Conservation (phyloP, 2,888 invertebrate genomes). For the Yponomeuta malinellus region DNA sequence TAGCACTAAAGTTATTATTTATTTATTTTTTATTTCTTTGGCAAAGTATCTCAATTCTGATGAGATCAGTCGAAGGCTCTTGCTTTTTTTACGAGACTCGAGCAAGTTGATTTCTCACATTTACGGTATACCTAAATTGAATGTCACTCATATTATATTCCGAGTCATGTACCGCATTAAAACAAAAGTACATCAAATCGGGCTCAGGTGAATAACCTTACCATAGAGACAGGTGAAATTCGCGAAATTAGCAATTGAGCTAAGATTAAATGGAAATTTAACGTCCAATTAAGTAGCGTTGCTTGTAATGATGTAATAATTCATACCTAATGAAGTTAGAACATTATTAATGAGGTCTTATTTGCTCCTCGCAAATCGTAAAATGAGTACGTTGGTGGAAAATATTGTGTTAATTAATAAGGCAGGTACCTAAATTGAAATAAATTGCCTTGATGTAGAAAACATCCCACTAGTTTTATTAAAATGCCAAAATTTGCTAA, state of each 20-base stretch:
- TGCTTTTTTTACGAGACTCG: too few species aligned
- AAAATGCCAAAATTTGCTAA: too few species aligned
- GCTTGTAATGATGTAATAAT: conserved; percentile 8
- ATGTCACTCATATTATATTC: too few species aligned
- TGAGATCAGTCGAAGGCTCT: too few species aligned
- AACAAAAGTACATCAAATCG: neutral
- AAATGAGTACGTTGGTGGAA: neutral
- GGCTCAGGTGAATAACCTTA: neutral
- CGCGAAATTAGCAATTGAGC: neutral
- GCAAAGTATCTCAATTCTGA: too few species aligned
- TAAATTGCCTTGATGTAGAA: neutral
- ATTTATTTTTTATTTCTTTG: too few species aligned
- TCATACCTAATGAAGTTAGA: conserved; percentile 7
- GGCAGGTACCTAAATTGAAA: neutral
- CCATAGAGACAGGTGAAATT: neutral
- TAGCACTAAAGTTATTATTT: too few species aligned
- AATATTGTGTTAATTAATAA: neutral
- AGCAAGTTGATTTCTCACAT: too few species aligned
- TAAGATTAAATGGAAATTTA: neutral
- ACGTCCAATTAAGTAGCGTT: conserved; percentile 1
- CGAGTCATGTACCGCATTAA: neutral
- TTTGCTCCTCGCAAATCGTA: conserved; percentile 1
- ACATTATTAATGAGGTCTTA: conserved; percentile 3
- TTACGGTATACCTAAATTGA: too few species aligned
- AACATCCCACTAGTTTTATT: neutral